Conservation (phyloP, 1,140 invertebrate genomes). For the Thaumatotibia leucotreta region DNA sequence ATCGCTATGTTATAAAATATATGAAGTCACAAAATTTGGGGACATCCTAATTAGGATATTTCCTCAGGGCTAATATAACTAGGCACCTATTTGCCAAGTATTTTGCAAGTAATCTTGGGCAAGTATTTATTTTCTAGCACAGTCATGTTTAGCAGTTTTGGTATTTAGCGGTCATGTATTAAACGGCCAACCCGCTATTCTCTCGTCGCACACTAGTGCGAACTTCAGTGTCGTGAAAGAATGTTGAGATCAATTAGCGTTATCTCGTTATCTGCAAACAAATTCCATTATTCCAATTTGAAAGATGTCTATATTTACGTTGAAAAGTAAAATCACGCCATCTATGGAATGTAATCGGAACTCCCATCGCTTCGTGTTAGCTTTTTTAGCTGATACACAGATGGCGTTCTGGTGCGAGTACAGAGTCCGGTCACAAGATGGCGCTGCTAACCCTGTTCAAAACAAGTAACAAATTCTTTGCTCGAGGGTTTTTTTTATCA, state of each 20-base stretch:
- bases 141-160: too few species aligned
- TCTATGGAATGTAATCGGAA: not conserved
- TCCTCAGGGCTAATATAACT: too few species aligned
- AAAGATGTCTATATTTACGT: not conserved
- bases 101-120: not conserved
- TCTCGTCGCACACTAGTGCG: not conserved
- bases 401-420: not conserved
- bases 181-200: slow-evolving; percentile 1
- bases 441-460: slow-evolving; percentile 6
- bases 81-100: not conserved
- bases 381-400: not conserved
- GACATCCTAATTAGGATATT: too few species aligned
- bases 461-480: not conserved
- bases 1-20: too few species aligned
- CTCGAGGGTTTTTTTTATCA: not conserved
- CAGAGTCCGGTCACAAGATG: not conserved
- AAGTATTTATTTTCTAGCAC: not conserved
- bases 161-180: not conserved
- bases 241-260: not conserved
- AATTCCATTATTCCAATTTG: not conserved
- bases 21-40: too few species aligned
- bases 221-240: not conserved
- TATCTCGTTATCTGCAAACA: not conserved
- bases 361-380: not conserved
- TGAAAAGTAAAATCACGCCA: not conserved